Conservation (phyloP, 2,113 vertebrate species). For the Tichodroma muraria region DNA sequence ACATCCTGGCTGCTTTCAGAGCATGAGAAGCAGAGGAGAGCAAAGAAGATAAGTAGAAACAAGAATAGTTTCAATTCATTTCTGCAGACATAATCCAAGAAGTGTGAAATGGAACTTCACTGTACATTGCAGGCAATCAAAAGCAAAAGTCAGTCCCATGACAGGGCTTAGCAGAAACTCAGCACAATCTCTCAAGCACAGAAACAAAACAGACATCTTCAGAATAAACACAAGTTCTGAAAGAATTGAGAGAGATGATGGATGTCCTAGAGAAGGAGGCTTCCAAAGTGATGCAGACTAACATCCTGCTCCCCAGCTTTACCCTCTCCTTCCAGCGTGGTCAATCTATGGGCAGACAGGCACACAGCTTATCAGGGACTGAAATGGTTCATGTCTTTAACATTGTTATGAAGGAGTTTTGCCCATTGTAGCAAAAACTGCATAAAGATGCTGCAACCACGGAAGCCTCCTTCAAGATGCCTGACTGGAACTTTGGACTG, state of each 20-base stretch:
- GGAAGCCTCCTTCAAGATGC: neutral
- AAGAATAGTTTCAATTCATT: neutral
- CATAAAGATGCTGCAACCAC: neutral
- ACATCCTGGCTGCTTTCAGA: neutral
- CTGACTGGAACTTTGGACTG: neutral
- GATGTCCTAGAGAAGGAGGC: neutral
- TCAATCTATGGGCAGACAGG: fast-evolving
- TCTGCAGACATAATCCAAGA: neutral
- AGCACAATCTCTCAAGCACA: neutral
- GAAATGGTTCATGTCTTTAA: neutral
- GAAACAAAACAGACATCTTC: neutral
- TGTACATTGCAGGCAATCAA: neutral
- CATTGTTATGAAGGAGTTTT: neutral
- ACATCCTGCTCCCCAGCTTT: neutral
- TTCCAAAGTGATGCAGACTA: neutral
- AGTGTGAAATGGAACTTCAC: neutral
- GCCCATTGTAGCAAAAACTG: neutral
- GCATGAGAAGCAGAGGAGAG: neutral
- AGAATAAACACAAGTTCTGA: neutral
- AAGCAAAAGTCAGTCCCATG: neutral
- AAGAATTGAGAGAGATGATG: neutral
- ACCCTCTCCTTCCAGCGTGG: neutral
- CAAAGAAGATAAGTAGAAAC: neutral
- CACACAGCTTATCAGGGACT: neutral
- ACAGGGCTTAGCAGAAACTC: neutral